phyloP scores from a whole-genome alignment of 2,888 invertebrate genomes.

The Mesorhabditis belari region DNA sequence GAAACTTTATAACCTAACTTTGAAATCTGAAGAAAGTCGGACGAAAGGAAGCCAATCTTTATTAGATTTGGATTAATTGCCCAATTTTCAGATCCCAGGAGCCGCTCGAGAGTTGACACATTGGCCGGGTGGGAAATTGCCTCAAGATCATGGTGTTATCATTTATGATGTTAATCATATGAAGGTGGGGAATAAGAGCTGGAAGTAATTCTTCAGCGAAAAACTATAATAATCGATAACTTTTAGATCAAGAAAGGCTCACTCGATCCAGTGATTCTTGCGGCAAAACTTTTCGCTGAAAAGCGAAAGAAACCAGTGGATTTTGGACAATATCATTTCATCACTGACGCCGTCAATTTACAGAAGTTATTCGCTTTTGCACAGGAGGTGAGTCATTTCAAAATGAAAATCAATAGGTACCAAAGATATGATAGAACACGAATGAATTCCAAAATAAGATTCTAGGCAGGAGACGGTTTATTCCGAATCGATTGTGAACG shows the following conservation, averaged over 20 bases:
- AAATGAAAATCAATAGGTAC: too few relatives aligned
- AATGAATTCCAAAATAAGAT: not conserved
- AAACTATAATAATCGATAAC: not conserved
- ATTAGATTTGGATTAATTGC: too few relatives aligned
- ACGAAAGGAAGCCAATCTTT: too few relatives aligned
- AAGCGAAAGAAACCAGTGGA: slow-evolving; percentile 49
- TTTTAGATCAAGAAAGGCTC: slow-evolving; percentile 38
- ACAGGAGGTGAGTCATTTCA: slow-evolving; percentile 20
- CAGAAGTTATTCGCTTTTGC: slow-evolving; percentile 53
- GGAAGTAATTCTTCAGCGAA: not conserved
- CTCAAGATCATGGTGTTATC: slow-evolving; percentile 49
- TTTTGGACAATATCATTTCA: slow-evolving; percentile 51
- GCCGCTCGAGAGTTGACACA: slow-evolving; percentile 43
- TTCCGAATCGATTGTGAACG: slow-evolving; percentile 53
- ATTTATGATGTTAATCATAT: slow-evolving; percentile 52
- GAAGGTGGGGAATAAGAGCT: slow-evolving; percentile 14
- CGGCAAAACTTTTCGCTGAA: slow-evolving; percentile 36
- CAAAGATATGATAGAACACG: not conserved
- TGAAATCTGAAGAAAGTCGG: too few relatives aligned
- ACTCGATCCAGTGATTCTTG: slow-evolving; percentile 48
- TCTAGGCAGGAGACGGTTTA: slow-evolving; percentile 49
- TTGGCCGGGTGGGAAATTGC: slow-evolving; percentile 50
- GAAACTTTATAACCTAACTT: too few relatives aligned
- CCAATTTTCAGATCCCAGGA: slow-evolving; percentile 48
- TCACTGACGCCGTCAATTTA: slow-evolving; percentile 52